phyloP scores from a whole-genome alignment of 2,113 vertebrate species.

The Hippocampus mohnikei region DNA sequence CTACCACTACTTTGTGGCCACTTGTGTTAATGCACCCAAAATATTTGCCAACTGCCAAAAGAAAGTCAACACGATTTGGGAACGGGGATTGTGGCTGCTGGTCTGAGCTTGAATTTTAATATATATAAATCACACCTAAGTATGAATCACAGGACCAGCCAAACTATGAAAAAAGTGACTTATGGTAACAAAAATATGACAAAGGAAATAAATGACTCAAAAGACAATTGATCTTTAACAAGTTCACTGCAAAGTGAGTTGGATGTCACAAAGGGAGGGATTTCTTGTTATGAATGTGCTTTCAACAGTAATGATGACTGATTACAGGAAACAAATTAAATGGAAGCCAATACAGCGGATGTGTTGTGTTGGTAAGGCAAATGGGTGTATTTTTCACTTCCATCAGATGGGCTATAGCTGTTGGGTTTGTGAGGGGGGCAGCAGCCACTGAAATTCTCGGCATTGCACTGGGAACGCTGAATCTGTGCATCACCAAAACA shows the following conservation, averaged over 20 bases:
- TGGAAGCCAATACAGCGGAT: constrained; percentile 41
- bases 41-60: too few relatives aligned
- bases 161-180: too few relatives aligned
- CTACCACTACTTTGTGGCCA: too few relatives aligned
- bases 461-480: not conserved
- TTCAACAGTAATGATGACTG: constrained; percentile 38
- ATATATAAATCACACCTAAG: too few relatives aligned
- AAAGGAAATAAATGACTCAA: not conserved
- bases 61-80: too few relatives aligned
- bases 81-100: too few relatives aligned
- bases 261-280: constrained; percentile 12
- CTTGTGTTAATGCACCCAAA: too few relatives aligned
- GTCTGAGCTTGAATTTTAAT: too few relatives aligned
- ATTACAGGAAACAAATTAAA: constrained; percentile 43
- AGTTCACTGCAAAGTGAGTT: constrained; percentile 16
- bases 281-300: constrained; percentile 44
- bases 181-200: too few relatives aligned
- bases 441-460: constrained; percentile 31
- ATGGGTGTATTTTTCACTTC: constrained; percentile 46
- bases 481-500: not conserved
- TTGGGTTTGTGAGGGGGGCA: constrained; percentile 24
- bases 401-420: constrained; percentile 49
- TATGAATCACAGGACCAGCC: too few relatives aligned
- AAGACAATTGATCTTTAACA: constrained; percentile 20
- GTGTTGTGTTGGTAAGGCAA: constrained; percentile 32